Percentiles rank a stretch among this genome's conserved stretches.
These are phyloP conservation scores for Crambe crambe DNA, from an alignment of 37 sponge, comb jelly and placozoan species.

Conservation along the genomic window DNA sequence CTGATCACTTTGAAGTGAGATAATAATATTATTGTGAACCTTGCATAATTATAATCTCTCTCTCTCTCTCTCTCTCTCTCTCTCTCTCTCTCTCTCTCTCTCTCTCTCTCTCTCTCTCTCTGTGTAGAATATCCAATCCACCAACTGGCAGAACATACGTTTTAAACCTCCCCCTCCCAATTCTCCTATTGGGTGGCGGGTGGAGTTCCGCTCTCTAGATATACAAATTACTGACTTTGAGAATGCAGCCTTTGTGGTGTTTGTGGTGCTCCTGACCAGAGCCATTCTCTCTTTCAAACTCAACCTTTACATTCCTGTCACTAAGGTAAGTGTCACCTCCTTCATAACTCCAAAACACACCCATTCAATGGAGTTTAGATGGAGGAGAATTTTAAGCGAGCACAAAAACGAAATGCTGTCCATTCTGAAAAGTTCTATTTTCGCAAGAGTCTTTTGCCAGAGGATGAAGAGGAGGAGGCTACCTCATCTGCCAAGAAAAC, in stretches of 20 bases:
- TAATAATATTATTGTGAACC: background rate
- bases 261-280: constrained; percentile 86
- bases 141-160: constrained; percentile 98
- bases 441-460: constrained; percentile 72
- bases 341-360: too few relatives aligned
- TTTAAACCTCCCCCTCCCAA: constrained; percentile 98
- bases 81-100: too few relatives aligned
- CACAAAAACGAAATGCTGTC: constrained; percentile 81
- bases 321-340: constrained; percentile 72
- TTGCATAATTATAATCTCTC: background rate
- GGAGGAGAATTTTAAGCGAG: constrained; percentile 86
- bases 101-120: too few relatives aligned
- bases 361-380: constrained; percentile 47
- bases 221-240: constrained; percentile 98
- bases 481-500: constrained; percentile 3
- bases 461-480: constrained; percentile 46
- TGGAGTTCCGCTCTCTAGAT: constrained; percentile 95
- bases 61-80: constrained; percentile 18
- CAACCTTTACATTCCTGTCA: constrained; percentile 93
- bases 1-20: constrained; percentile 97
- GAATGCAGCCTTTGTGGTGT: constrained; percentile 94
- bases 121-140: constrained; percentile 97
- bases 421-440: constrained; percentile 79
- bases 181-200: constrained; percentile 96
- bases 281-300: constrained; percentile 87